A percentile compares a stretch with the other conserved stretches of the same genome.
These are phyloP conservation scores for Diplosoma virens DNA, from an alignment of 23 tunicate species.

Conservation along the genomic window DNA sequence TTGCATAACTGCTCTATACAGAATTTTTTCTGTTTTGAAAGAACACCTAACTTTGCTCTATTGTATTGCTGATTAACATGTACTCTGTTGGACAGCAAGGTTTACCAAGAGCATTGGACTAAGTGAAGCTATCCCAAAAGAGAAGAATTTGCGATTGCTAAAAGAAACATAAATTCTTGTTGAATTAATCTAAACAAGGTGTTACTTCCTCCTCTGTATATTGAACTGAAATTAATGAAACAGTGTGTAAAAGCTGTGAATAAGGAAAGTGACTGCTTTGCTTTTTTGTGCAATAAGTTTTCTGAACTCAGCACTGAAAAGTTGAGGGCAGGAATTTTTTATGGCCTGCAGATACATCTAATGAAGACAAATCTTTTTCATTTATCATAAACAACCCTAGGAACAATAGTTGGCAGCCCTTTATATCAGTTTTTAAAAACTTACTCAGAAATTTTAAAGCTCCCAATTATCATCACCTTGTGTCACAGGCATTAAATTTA, in stretches of 20 bases:
- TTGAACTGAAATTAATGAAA: conserved; percentile 14
- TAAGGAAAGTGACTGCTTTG: conserved; percentile 14
- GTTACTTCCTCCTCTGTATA: neutral
- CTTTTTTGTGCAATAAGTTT: neutral
- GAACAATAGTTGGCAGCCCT: neutral
- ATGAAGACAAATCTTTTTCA: neutral
- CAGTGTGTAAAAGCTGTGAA: conserved; percentile 8
- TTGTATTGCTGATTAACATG: too few species aligned
- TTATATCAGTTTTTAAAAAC: neutral
- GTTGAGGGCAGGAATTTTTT: conserved; percentile 8
- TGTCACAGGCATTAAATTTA: neutral
- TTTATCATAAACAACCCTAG: neutral
- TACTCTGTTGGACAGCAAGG: too few species aligned
- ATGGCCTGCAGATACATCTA: conserved; percentile 16
- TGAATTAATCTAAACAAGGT: neutral
- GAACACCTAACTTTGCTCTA: too few species aligned
- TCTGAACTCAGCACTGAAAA: neutral
- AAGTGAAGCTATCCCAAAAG: too few species aligned
- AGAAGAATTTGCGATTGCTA: too few species aligned
- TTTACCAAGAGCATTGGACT: too few species aligned
- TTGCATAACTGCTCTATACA: too few species aligned
- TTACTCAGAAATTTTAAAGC: neutral
- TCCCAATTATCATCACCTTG: conserved; percentile 1
- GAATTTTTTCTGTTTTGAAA: too few species aligned
- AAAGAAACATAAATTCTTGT: too few species aligned